Conservation (phyloP, 2,113 vertebrate species). For the Tachysurus vachellii region DNA sequence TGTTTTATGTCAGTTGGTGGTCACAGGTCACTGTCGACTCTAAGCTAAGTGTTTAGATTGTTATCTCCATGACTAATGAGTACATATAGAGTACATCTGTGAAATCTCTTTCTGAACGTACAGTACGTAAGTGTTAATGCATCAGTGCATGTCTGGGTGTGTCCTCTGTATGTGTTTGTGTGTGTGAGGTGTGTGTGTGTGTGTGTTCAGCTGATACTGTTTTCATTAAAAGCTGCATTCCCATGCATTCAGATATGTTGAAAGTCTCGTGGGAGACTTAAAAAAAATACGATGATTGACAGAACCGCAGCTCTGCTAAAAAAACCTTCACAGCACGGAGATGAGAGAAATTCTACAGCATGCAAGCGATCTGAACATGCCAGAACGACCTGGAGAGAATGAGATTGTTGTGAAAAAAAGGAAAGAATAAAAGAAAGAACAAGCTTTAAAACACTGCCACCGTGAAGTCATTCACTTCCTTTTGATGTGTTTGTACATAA, state of each 20-base stretch:
- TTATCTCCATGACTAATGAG: neutral
- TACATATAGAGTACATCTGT: neutral
- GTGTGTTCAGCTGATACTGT: neutral
- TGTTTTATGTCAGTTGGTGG: neutral
- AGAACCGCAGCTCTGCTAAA: neutral
- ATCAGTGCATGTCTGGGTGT: neutral
- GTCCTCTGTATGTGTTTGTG: neutral
- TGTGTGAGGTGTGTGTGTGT: neutral
- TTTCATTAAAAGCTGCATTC: neutral
- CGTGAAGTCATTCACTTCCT: neutral
- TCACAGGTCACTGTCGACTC: neutral
- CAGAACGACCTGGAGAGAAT: conserved; percentile 9
- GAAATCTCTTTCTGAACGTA: neutral
- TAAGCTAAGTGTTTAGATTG: neutral
- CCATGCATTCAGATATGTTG: neutral
- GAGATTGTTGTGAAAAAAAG: neutral
- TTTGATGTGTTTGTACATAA: neutral
- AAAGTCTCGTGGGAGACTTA: neutral
- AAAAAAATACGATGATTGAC: neutral
- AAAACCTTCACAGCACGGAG: neutral
- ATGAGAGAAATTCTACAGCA: neutral
- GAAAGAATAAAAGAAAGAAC: neutral
- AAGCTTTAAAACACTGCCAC: neutral
- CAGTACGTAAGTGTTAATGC: neutral
- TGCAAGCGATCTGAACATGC: neutral